phyloP scores from a whole-genome alignment of 2,797 vertebrate species.

The Carcharodon carcharias region DNA sequence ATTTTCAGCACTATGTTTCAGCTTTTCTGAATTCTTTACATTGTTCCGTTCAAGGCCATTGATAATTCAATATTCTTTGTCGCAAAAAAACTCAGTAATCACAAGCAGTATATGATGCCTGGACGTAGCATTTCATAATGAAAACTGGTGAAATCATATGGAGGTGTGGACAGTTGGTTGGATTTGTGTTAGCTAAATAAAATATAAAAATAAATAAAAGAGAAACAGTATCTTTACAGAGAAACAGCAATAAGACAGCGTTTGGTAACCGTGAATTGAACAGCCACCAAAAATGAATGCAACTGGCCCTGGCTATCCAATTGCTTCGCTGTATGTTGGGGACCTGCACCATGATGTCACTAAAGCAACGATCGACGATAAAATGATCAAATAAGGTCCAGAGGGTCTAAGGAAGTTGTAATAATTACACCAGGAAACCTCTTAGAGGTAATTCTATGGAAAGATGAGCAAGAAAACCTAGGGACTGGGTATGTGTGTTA shows the following conservation, averaged over 20 bases:
- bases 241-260: too few relatives aligned
- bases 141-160: background rate
- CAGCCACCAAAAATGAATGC: constrained; percentile 67
- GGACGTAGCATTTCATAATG: background rate
- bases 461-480: background rate
- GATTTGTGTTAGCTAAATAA: too few relatives aligned
- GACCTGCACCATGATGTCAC: constrained; percentile 90
- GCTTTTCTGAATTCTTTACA: too few relatives aligned
- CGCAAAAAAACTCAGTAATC: background rate
- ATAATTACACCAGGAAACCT: background rate
- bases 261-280: background rate
- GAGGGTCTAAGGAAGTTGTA: too few relatives aligned
- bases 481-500: background rate
- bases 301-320: constrained; percentile 72
- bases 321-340: constrained; percentile 93
- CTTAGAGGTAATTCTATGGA: background rate
- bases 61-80: too few relatives aligned
- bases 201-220: too few relatives aligned
- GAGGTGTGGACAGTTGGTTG: too few relatives aligned
- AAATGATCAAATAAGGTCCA: constrained; percentile 6
- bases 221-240: too few relatives aligned
- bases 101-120: background rate
- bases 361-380: constrained; percentile 68
- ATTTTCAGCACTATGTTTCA: background rate
- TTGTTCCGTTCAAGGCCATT: too few relatives aligned